Base-by-base conservation (phyloP, 2,797 vertebrate genomes). In the Thaleichthys pacificus region DNA sequence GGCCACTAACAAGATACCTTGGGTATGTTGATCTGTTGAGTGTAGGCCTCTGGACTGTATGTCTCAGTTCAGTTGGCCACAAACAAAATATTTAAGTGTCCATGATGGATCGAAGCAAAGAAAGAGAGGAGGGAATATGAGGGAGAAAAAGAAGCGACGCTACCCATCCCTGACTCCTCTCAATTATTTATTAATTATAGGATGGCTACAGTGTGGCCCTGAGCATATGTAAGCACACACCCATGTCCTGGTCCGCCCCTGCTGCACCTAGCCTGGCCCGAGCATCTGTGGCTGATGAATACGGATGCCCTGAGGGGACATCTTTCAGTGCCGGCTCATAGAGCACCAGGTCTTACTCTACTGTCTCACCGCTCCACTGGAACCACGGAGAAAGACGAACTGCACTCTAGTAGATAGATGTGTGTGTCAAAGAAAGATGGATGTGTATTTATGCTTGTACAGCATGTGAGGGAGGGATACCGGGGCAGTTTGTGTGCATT, bases 261-360 rank as follows among this genome's bases (percentile, higher is more conserved):
- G 28, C 5, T 47, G 71, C 58, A 66, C 69, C 32, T 11, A 49
- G 83, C 61, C 73, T 76, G 76, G 72, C 64, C 66, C 69, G 51
- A 78, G 68, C 85, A 84, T 88, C 85, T 91, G 84, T 84, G 79
- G 71, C 61, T 68, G 77, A 68, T 85, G 81, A 73, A 73, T 81
- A 74, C 30, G 73, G 58, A 74, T 71, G 80, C 80, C 82, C 81
- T 54, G 26, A 75, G 84, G 81, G 68, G 17, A 68, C 58, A 82
- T 90, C 84, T 87, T 90, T 91, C 78, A 85, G 57, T 67, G 68
- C 56, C 80, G 60, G 78, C 89, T 88, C 88, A 79, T 74, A 60
- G 71, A 73, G 69, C 78, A 62, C 49, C 35, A 70, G 73, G 73
- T 57, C 69, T 65, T 73, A 83, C 80, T 74, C 77, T 81, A 76